Evolutionary conservation across 2,797 vertebrate genomes (phyloP).

Genomic region (Danio kyathit): DNA sequence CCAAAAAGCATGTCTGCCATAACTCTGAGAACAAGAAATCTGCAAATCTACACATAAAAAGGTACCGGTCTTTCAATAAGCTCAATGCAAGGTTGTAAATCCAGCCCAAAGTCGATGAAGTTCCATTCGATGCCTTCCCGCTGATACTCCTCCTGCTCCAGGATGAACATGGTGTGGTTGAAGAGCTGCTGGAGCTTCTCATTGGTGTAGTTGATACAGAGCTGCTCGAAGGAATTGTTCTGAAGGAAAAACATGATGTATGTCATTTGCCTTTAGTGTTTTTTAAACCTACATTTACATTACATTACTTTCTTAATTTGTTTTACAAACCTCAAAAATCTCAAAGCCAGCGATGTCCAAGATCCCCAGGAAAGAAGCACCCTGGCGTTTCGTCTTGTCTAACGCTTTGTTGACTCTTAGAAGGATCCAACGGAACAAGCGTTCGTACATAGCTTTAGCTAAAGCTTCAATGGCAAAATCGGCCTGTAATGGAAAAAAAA

Average conservation of each 20-base stretch:
- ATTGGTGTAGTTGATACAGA: constrained; percentile 96
- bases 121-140: constrained; percentile 95
- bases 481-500: constrained; percentile 75
- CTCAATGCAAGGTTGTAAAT: constrained; percentile 86
- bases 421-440: constrained; percentile 94
- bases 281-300: neutral
- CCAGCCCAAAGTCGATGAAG: constrained; percentile 92
- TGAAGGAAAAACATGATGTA: constrained; percentile 59
- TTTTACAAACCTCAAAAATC: constrained; percentile 89
- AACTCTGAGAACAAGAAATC: neutral
- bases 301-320: neutral
- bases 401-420: constrained; percentile 92
- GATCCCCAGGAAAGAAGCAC: constrained; percentile 95
- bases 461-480: constrained; percentile 94
- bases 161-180: constrained; percentile 95
- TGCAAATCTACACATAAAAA: neutral
- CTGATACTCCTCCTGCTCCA: constrained; percentile 96
- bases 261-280: neutral
- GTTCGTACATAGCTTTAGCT: constrained; percentile 96
- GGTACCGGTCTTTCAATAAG: constrained; percentile 87
- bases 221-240: constrained; percentile 94
- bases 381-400: constrained; percentile 94
- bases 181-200: constrained; percentile 96
- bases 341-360: constrained; percentile 98
- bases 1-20: neutral